Evolutionary conservation across 2,888 invertebrate genomes (phyloP).

Genomic region (Bugula neritina): DNA sequence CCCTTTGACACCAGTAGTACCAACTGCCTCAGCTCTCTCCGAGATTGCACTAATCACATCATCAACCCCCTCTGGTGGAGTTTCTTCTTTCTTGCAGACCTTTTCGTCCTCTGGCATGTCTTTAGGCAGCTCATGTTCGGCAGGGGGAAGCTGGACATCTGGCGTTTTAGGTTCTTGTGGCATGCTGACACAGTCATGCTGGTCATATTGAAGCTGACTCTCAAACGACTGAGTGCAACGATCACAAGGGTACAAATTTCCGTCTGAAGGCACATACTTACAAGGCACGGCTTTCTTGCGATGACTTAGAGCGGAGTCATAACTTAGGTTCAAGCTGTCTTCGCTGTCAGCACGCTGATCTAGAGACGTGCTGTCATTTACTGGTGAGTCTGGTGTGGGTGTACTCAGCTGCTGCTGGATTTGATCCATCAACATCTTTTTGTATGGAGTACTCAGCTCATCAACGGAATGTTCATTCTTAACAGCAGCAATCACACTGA

Average conservation of each 20-base stretch:
- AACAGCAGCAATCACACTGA: slow-evolving; percentile 21
- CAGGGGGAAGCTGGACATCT: neutral
- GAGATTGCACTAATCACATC: slow-evolving; percentile 16
- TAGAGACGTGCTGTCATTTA: neutral
- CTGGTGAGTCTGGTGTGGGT: neutral
- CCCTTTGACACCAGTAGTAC: neutral
- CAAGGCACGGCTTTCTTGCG: slow-evolving; percentile 22
- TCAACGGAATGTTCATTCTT: slow-evolving; percentile 21
- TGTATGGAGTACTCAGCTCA: slow-evolving; percentile 16
- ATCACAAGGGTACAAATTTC: neutral
- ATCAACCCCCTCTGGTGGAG: neutral
- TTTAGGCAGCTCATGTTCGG: neutral
- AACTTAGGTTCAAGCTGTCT: slow-evolving; percentile 8
- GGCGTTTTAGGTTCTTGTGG: too few species aligned
- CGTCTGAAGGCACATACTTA: neutral
- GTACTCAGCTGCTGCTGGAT: slow-evolving; percentile 8
- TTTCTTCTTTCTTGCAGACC: neutral
- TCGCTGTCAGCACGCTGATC: neutral
- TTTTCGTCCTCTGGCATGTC: neutral
- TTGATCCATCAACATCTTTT: slow-evolving; percentile 1
- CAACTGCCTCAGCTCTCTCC: neutral
- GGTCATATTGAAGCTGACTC: neutral
- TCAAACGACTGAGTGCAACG: neutral
- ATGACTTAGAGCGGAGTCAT: slow-evolving; percentile 1
- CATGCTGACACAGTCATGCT: neutral